A percentile compares a stretch with the other conserved stretches of the same genome.
Conservation (phyloP, 2,797 vertebrate species). For the Coilia nasus region DNA sequence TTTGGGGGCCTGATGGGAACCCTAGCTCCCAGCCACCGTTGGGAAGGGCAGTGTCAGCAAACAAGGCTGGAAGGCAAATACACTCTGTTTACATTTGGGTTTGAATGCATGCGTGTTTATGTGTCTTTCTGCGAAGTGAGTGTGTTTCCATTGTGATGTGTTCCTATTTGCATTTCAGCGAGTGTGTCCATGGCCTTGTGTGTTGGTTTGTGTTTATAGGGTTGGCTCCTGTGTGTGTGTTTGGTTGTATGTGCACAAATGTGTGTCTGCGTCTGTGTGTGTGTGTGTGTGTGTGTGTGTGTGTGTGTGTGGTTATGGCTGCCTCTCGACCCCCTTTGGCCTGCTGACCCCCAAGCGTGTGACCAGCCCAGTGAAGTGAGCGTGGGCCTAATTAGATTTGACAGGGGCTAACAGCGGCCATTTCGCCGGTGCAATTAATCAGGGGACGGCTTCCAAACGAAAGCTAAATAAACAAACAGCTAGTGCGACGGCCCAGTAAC, state of each 20-base stretch:
- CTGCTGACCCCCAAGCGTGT: constrained; percentile 21
- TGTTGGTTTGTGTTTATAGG: background rate
- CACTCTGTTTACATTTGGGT: constrained; percentile 58
- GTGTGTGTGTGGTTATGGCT: constrained; percentile 50
- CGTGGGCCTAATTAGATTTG: constrained; percentile 79
- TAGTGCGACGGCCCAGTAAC: constrained; percentile 64
- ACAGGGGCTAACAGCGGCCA: constrained; percentile 78
- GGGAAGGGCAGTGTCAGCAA: constrained; percentile 84
- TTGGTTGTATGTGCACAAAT: no score
- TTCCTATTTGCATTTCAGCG: background rate
- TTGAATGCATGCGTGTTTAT: constrained; percentile 48
- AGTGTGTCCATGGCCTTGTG: constrained; percentile 32
- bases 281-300: constrained; percentile 1
- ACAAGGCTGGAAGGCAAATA: constrained; percentile 87
- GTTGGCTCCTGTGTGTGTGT: background rate
- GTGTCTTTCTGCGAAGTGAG: background rate
- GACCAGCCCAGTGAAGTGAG: constrained; percentile 66
- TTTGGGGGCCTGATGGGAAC: constrained; percentile 77
- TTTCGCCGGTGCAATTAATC: constrained; percentile 80
- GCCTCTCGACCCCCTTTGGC: constrained; percentile 65
- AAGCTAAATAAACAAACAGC: constrained; percentile 83
- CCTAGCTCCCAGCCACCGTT: constrained; percentile 80
- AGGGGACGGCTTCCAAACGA: constrained; percentile 79
- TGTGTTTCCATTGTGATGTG: constrained; percentile 5
- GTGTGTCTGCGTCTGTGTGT: background rate